Evolutionary conservation across 2,888 invertebrate species (phyloP).

Genomic region (Xestia sexstrigata): DNA sequence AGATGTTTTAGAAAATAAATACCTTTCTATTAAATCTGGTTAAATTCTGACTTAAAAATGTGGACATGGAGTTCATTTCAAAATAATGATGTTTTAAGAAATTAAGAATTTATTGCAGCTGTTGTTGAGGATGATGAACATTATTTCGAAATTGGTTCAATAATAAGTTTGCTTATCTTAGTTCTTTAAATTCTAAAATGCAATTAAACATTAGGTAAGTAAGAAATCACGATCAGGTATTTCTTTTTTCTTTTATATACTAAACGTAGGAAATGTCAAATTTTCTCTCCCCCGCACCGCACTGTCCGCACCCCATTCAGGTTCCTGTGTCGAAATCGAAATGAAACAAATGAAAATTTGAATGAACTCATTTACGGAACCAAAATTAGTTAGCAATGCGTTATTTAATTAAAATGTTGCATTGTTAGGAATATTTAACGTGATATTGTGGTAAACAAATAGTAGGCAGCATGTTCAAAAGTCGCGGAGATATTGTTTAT

Average conservation of each 20-base stretch:
- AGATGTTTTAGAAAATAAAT: too few relatives aligned
- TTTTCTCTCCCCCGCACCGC: constrained; percentile 65
- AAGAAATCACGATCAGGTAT: background rate
- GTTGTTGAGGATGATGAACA: background rate
- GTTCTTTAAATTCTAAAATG: background rate
- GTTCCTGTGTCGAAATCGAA: constrained; percentile 69
- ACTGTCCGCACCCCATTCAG: constrained; percentile 64
- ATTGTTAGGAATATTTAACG: constrained; percentile 57
- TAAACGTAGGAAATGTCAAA: constrained; percentile 61
- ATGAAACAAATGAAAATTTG: constrained; percentile 75
- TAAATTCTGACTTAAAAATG: background rate
- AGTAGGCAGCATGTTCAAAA: constrained; percentile 89
- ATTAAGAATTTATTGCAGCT: background rate
- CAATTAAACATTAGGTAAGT: background rate
- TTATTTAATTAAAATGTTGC: constrained; percentile 66
- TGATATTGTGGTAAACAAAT: constrained; percentile 47
- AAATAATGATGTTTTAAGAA: background rate
- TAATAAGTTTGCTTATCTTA: too few relatives aligned
- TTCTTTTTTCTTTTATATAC: constrained; percentile 1
- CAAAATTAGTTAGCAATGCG: constrained; percentile 59
- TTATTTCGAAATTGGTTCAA: background rate
- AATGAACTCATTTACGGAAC: constrained; percentile 65
- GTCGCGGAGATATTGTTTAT: constrained; percentile 95
- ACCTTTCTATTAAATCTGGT: too few relatives aligned
- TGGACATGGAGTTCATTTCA: background rate